Evolutionary conservation across 2,113 vertebrate species (phyloP).

Genomic region (Chamaetylas fuelleborni): DNA sequence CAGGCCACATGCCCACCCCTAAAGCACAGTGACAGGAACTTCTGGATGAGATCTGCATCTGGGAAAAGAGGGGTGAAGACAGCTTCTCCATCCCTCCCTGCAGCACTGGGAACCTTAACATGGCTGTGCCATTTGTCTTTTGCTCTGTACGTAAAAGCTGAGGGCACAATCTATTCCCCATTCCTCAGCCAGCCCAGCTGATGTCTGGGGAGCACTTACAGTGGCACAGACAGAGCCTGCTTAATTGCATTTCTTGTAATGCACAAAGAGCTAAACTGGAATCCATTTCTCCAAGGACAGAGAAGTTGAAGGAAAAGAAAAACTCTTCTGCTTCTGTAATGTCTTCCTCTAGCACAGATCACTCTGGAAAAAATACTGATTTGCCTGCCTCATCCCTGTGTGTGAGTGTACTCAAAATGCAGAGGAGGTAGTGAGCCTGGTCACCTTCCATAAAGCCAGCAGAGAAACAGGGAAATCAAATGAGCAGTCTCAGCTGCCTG

Average conservation of each 20-base stretch:
- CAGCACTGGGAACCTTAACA: neutral
- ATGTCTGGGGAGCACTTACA: neutral
- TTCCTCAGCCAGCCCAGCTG: neutral
- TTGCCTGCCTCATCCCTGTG: neutral
- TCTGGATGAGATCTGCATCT: neutral
- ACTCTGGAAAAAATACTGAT: neutral
- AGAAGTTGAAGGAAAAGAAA: neutral
- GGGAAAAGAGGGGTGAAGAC: neutral
- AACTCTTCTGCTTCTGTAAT: neutral
- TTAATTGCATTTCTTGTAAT: neutral
- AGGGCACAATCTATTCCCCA: neutral
- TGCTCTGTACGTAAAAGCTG: neutral
- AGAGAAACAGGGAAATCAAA: neutral
- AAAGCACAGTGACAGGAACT: neutral
- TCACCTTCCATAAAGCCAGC: neutral
- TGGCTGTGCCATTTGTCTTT: neutral
- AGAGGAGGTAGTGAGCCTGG: neutral
- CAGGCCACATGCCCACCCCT: accelerated
- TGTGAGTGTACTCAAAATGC: constrained; percentile 1
- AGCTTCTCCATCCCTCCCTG: neutral
- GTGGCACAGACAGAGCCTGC: neutral
- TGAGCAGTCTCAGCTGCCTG: constrained; percentile 46
- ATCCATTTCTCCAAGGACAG: neutral
- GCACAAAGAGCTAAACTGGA: constrained; percentile 27
- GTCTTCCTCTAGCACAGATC: neutral